Conservation (phyloP, 1,140 invertebrate genomes). For the Telenomus remus region DNA sequence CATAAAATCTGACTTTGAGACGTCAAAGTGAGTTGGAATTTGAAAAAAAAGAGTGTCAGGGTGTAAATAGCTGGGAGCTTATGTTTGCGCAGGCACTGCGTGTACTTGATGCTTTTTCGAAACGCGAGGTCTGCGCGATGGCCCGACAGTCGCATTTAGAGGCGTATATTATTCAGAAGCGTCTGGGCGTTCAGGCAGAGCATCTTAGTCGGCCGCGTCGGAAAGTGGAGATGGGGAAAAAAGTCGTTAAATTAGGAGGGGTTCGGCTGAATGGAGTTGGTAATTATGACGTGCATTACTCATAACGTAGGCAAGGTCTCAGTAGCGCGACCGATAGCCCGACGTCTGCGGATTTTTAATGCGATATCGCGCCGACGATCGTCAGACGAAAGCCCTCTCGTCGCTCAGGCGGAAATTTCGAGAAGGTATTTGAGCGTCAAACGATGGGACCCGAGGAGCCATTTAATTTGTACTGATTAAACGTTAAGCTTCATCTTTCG, state of each 20-base stretch:
- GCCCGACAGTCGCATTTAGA: conserved; percentile 55
- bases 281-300: conserved; percentile 70
- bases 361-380: conserved; percentile 37
- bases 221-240: conserved; percentile 55
- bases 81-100: conserved; percentile 10
- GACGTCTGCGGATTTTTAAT: conserved; percentile 41
- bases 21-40: too few species aligned
- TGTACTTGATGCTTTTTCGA: conserved; percentile 28
- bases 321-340: conserved; percentile 29
- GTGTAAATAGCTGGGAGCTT: conserved; percentile 5
- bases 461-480: conserved; percentile 31
- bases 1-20: too few species aligned
- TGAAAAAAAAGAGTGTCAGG: neutral
- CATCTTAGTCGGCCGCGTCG: conserved; percentile 58
- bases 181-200: conserved; percentile 56
- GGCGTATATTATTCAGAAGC: conserved; percentile 65
- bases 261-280: conserved; percentile 62
- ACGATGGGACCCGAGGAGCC: conserved; percentile 30
- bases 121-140: conserved; percentile 19
- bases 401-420: conserved; percentile 25
- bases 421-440: conserved; percentile 35
- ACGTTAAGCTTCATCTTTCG: conserved; percentile 20
- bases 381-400: conserved; percentile 14
- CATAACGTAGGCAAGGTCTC: conserved; percentile 61
- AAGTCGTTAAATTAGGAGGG: conserved; percentile 68